Percentiles rank a stretch among this genome's conserved stretches.
These are phyloP conservation scores for Bubo scandiacus DNA, from an alignment of 2,113 vertebrate genomes.

Conservation along the genomic window DNA sequence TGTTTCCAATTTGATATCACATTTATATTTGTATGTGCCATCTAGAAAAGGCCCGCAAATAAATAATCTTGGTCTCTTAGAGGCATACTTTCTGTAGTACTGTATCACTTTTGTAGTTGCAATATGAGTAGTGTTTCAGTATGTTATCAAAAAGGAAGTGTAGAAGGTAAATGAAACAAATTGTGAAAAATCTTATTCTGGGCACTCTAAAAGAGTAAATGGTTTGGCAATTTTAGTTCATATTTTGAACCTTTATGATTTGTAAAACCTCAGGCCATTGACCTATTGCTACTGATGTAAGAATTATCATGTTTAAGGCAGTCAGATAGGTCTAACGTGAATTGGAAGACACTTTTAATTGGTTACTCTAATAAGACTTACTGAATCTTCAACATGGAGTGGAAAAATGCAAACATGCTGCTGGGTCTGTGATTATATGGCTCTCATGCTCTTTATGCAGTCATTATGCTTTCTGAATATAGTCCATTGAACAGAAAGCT, in stretches of 20 bases:
- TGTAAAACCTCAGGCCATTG: neutral
- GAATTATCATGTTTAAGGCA: neutral
- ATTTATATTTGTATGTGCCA: neutral
- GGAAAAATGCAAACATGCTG: neutral
- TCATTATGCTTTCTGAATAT: neutral
- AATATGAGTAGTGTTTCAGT: neutral
- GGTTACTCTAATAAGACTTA: neutral
- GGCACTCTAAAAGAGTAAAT: neutral
- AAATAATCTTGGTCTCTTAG: neutral
- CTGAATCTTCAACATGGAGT: neutral
- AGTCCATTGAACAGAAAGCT: neutral
- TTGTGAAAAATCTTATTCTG: neutral
- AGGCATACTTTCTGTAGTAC: neutral
- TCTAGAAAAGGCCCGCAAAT: neutral
- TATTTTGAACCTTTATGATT: neutral
- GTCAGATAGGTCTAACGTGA: neutral
- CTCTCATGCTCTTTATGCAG: neutral
- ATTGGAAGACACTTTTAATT: neutral
- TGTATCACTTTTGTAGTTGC: neutral
- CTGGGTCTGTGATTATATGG: neutral
- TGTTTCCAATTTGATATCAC: neutral
- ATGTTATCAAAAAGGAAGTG: neutral
- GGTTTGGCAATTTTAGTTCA: neutral
- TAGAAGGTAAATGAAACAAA: neutral
- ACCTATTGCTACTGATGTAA: neutral